phyloP scores from a whole-genome alignment of 2,888 invertebrate genomes.

The Tipula vernalis region DNA sequence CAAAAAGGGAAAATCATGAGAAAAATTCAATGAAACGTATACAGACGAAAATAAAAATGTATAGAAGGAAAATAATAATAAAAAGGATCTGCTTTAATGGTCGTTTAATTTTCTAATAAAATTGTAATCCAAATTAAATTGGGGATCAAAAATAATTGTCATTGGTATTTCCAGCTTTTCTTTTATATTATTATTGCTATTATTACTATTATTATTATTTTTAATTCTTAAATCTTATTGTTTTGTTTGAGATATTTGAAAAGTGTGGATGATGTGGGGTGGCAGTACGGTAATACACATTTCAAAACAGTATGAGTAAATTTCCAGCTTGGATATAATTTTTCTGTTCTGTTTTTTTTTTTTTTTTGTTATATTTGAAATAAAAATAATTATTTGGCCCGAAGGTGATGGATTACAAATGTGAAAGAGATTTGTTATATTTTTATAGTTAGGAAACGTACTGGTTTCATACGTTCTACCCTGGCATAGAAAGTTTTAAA shows the following conservation, averaged over 20 bases:
- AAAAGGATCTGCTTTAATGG: constrained; percentile 9
- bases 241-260: neutral
- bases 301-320: neutral
- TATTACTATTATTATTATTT: neutral
- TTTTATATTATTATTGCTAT: neutral
- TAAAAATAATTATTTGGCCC: neutral
- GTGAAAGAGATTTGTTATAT: neutral
- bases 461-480: neutral
- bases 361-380: too few relatives aligned
- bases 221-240: neutral
- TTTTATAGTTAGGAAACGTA: neutral
- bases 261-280: neutral
- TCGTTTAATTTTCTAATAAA: constrained; percentile 10
- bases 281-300: neutral
- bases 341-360: too few relatives aligned
- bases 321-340: neutral
- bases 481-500: neutral
- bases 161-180: constrained; percentile 6
- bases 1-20: neutral
- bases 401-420: neutral
- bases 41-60: neutral
- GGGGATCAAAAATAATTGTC: constrained; percentile 10
- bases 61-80: neutral
- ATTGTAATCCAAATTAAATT: constrained; percentile 10
- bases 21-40: neutral